Conservation (phyloP, 2,113 vertebrate species). For the Sceloporus undulatus region DNA sequence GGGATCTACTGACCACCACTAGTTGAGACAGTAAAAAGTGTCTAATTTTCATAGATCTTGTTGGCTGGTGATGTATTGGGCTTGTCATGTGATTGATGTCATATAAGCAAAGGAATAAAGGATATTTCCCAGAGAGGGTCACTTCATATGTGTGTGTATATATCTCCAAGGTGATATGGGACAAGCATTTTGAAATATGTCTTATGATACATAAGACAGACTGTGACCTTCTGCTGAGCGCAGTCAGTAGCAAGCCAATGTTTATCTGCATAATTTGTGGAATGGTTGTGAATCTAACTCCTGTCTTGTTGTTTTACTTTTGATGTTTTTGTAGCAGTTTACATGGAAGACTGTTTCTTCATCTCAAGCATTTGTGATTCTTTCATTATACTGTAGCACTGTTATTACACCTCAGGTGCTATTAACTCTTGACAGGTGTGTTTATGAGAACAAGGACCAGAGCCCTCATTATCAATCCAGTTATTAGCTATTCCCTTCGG, state of each 20-base stretch:
- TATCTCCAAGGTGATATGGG: not conserved
- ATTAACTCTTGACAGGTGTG: conserved; percentile 36
- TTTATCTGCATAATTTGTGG: not conserved
- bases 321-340: not conserved
- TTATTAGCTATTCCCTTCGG: conserved; percentile 38
- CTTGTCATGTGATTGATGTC: not conserved
- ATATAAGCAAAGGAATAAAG: not conserved
- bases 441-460: conserved; percentile 32
- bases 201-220: not conserved
- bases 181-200: not conserved
- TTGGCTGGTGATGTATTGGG: not conserved
- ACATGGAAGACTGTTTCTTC: not conserved
- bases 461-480: conserved; percentile 39
- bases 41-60: not conserved
- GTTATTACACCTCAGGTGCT: conserved; percentile 34
- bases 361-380: conserved; percentile 11
- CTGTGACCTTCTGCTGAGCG: not conserved
- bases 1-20: no score
- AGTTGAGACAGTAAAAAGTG: not conserved
- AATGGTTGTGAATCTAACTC: not conserved
- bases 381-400: conserved; percentile 14
- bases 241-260: not conserved
- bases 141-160: not conserved
- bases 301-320: conserved; percentile 1
- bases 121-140: not conserved